A percentile compares a stretch with the other conserved stretches of the same genome.
Evolutionary conservation across 1,140 invertebrate species (phyloP).

Genomic region (Dendroctonus valens): DNA sequence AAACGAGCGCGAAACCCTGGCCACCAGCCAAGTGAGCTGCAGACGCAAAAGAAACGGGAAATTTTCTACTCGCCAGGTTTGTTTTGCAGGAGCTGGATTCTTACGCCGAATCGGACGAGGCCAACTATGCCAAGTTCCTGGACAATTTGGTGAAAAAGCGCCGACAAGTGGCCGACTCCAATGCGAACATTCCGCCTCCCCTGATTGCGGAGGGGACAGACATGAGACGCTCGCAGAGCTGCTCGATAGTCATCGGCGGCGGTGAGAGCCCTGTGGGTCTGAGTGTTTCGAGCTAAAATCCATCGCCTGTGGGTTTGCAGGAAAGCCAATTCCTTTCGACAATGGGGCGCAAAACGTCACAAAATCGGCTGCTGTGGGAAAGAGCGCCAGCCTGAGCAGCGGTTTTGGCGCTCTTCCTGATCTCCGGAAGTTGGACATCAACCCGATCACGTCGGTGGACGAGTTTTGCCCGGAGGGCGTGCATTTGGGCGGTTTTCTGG

Average conservation of each 20-base stretch:
- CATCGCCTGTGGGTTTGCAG: background rate
- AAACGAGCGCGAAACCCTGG: conserved; percentile 79
- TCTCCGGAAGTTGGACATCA: conserved; percentile 42
- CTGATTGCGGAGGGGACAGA: conserved; percentile 40
- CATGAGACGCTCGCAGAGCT: conserved; percentile 50
- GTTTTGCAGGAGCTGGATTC: conserved; percentile 69
- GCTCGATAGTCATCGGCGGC: conserved; percentile 50
- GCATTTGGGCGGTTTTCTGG: conserved; percentile 74
- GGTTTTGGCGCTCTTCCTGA: conserved; percentile 44
- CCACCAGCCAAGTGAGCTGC: conserved; percentile 62
- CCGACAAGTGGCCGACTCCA: conserved; percentile 66
- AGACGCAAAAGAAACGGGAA: background rate
- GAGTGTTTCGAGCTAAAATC: background rate
- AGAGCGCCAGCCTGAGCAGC: conserved; percentile 44
- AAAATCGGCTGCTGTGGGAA: conserved; percentile 21
- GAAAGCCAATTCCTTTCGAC: conserved; percentile 43
- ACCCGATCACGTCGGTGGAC: conserved; percentile 66
- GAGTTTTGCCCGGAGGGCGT: conserved; percentile 84
- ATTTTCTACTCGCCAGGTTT: background rate
- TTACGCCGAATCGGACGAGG: conserved; percentile 82
- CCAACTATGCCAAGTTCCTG: conserved; percentile 84
- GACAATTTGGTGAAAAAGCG: conserved; percentile 71
- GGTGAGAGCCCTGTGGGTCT: conserved; percentile 33
- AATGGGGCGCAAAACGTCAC: conserved; percentile 19
- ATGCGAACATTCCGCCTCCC: conserved; percentile 46